A percentile compares a stretch with the other conserved stretches of the same genome.
These are phyloP conservation scores for Percopsis transmontana DNA, from an alignment of 2,113 vertebrate genomes.

Conservation along the genomic window DNA sequence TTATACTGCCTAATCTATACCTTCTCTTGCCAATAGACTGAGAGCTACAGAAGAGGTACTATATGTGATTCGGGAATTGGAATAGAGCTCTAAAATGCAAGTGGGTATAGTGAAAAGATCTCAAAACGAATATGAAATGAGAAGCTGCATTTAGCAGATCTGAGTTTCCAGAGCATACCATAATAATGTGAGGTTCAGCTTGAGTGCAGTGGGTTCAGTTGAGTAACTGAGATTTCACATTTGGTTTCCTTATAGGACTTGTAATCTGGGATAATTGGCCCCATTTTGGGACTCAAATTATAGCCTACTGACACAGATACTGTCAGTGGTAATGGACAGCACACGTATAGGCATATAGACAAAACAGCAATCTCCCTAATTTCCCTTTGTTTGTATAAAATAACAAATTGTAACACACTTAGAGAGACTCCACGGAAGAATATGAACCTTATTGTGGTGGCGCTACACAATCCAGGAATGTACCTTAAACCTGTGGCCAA, in stretches of 20 bases:
- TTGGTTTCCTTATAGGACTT: constrained; percentile 45
- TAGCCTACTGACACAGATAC: constrained; percentile 33
- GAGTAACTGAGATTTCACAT: constrained; percentile 45
- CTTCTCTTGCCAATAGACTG: background rate
- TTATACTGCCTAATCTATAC: background rate
- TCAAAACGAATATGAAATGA: constrained; percentile 31
- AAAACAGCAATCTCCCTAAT: background rate
- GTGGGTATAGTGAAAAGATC: constrained; percentile 26
- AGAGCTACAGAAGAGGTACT: background rate
- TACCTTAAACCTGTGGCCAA: too few species aligned
- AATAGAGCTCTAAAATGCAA: background rate
- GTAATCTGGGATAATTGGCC: constrained; percentile 72
- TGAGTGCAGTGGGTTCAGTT: constrained; percentile 38
- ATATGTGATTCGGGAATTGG: background rate
- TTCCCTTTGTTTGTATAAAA: background rate
- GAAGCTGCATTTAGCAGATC: constrained; percentile 36
- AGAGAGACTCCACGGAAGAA: background rate
- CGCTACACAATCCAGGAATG: too few species aligned
- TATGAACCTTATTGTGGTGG: background rate
- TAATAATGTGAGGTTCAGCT: constrained; percentile 48
- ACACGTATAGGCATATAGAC: background rate
- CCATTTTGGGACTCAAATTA: constrained; percentile 59
- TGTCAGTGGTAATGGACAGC: constrained; percentile 35
- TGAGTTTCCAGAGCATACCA: constrained; percentile 1
- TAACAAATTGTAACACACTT: background rate